Evolutionary conservation across 2,113 vertebrate genomes (phyloP), one percentile per base, ranked within the genome.

Genomic region (Tinamus guttatus): DNA sequence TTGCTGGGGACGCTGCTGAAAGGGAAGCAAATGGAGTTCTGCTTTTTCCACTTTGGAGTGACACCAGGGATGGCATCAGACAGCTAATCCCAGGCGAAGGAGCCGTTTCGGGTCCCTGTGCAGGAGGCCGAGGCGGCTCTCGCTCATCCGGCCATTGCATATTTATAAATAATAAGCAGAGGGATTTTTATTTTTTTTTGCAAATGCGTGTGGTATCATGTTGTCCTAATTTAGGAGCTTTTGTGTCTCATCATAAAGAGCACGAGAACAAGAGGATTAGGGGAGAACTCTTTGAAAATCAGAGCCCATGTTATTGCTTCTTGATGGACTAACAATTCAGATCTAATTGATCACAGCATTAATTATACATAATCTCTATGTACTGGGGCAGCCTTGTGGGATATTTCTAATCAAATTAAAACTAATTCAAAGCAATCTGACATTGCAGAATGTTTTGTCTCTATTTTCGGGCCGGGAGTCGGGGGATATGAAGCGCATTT

Each of bases 301-400:
- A 95, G 75, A 96, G 93, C 92, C 96, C 85, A 43, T 93, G 89
- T 95, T 97, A 97, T 82, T 82, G 87, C 69, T 95, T 92, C 84
- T 94, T 82, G 94, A 97, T 89, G 94, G 95, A 75, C 94, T 85
- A 96, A 96, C 94, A 96, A 95, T 95, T 94, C 90, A 93, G 91
- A 95, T 96, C 90, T 95, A 96, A 97, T 95, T 96, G 97, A 97
- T 98, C 96, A 74, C 80, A 81, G 93, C 96, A 92, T 97, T 97
- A 97, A 97, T 95, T 97, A 95, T 93, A 87, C 87, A 93, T 97
- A 97, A 97, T 97, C 96, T 97, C 92, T 79, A 63, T 83, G 91
- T 93, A 67, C 89, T 59, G 56, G 64, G 89, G 86, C 25, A 85
- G 93, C 85, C 96, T 97, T 93, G 65, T 94, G 96, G 93, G 95